phyloP scores from a whole-genome alignment of 2,113 vertebrate species.

The Neotoma lepida region DNA sequence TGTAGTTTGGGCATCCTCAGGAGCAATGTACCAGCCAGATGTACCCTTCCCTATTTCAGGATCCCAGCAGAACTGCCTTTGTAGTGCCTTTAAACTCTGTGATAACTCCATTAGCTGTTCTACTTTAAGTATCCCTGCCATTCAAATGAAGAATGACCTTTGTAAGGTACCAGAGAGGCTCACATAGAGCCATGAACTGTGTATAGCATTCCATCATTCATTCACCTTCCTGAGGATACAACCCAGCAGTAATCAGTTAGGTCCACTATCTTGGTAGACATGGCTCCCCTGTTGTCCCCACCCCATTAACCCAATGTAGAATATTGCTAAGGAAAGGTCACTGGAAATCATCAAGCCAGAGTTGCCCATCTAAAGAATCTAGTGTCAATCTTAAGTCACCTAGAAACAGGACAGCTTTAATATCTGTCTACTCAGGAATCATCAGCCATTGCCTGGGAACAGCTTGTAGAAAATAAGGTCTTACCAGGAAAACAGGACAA shows the following conservation, averaged over 20 bases:
- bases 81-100: neutral
- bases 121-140: neutral
- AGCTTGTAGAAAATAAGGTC: neutral
- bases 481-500: neutral
- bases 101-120: neutral
- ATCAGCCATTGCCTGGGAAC: neutral
- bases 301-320: neutral
- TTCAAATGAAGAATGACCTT: conserved; percentile 15
- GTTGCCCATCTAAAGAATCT: neutral
- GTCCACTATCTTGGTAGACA: neutral
- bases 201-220: neutral
- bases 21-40: neutral
- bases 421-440: neutral
- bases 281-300: neutral
- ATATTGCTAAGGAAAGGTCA: neutral
- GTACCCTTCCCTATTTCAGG: neutral
- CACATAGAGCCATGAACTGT: neutral
- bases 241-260: neutral
- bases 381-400: neutral
- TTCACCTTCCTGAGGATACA: neutral
- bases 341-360: neutral
- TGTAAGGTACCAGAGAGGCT: neutral
- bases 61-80: neutral
- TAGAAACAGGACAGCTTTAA: neutral
- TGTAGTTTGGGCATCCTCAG: neutral